Evolutionary conservation across 2,113 vertebrate species (phyloP).

Genomic region (Pachypanchax playfairii): DNA sequence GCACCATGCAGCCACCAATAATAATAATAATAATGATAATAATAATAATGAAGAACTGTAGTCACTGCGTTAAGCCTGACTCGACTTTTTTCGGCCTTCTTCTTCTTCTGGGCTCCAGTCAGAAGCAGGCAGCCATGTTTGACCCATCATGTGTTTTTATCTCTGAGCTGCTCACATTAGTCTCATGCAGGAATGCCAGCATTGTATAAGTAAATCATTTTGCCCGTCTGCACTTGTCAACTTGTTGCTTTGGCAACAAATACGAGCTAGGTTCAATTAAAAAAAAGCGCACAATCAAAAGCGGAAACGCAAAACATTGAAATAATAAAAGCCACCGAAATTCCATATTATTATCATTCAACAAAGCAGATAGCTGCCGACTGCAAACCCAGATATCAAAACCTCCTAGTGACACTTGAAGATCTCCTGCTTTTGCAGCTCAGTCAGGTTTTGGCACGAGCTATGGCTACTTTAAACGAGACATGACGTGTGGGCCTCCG

Average conservation of each 20-base stretch:
- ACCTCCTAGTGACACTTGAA: constrained; percentile 28
- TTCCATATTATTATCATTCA: no score
- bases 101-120: constrained; percentile 19
- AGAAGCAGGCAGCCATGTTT: constrained; percentile 58
- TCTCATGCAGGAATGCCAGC: constrained; percentile 7
- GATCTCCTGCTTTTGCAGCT: constrained; percentile 31
- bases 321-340: no score
- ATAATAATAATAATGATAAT: constrained; percentile 6
- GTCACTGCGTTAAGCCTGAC: constrained; percentile 63
- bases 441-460: constrained; percentile 41
- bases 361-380: background rate
- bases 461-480: constrained; percentile 34
- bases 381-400: background rate
- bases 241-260: constrained; percentile 59
- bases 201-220: constrained; percentile 40
- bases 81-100: constrained; percentile 62
- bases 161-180: constrained; percentile 32
- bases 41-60: background rate
- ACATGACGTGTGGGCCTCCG: constrained; percentile 60
- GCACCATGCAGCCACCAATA: constrained; percentile 36
- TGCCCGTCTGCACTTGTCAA: constrained; percentile 41
- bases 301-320: background rate
- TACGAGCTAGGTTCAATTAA: constrained; percentile 31
- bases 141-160: constrained; percentile 21
- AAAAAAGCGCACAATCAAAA: background rate